These are phyloP conservation scores for Artemisiospiza belli DNA, from an alignment of 2,113 vertebrate genomes.

Conservation along the genomic window DNA sequence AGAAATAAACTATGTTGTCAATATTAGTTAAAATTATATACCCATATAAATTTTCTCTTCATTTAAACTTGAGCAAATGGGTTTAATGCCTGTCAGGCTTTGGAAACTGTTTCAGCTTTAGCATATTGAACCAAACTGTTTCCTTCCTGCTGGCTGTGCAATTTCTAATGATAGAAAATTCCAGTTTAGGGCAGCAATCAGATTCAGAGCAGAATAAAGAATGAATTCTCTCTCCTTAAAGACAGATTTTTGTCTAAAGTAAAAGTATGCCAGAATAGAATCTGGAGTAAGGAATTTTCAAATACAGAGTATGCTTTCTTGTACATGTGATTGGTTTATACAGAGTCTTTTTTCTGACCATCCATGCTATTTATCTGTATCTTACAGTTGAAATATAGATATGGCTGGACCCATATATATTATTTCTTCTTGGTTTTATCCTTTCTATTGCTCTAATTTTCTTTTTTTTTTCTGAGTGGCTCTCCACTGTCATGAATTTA, in stretches of 20 bases:
- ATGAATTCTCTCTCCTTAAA: neutral
- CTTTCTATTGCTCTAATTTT: neutral
- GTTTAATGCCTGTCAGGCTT: neutral
- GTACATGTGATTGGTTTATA: neutral
- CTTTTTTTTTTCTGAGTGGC: conserved; percentile 4
- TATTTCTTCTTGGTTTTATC: conserved; percentile 14
- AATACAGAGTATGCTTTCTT: neutral
- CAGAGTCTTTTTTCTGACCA: neutral
- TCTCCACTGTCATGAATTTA: conserved; percentile 46
- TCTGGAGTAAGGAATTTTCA: conserved; percentile 64
- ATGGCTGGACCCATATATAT: conserved; percentile 61
- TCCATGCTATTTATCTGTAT: neutral
- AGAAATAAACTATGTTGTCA: neutral
- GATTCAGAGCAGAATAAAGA: neutral
- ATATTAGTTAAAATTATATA: neutral
- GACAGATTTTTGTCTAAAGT: neutral
- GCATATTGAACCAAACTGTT: conserved; percentile 11
- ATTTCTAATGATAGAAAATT: neutral
- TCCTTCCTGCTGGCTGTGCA: neutral
- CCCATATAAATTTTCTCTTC: neutral
- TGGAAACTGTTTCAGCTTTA: conserved; percentile 27
- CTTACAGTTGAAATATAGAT: conserved; percentile 16
- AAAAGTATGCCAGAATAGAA: conserved; percentile 43
- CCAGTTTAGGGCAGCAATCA: neutral
- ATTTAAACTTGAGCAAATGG: neutral